A percentile compares a stretch with the other conserved stretches of the same genome.
Conservation (phyloP, 2,797 vertebrate genomes). For the Poecilia velifera region DNA sequence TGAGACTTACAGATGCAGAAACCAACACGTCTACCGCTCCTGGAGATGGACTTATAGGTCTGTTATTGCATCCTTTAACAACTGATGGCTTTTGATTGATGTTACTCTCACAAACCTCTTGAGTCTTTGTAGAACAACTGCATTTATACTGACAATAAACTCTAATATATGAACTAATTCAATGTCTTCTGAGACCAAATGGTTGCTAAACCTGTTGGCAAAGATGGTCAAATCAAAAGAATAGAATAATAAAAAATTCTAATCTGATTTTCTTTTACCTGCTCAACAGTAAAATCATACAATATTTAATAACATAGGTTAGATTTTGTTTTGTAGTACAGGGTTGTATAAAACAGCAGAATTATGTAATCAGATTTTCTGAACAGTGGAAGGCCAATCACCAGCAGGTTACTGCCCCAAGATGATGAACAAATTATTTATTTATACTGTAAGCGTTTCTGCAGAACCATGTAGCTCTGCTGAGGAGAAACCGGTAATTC, state of each 20-base stretch:
- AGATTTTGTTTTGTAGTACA: background rate
- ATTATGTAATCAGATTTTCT: background rate
- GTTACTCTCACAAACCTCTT: background rate
- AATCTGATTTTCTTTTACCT: too few species aligned
- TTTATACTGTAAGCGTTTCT: background rate
- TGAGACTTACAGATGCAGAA: background rate
- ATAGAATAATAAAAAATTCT: too few species aligned
- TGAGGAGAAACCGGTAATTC: background rate
- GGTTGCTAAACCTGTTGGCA: too few species aligned
- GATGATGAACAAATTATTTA: background rate
- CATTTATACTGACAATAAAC: background rate
- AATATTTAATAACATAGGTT: too few species aligned
- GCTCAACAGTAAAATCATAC: too few species aligned
- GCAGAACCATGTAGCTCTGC: background rate
- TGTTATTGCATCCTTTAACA: background rate
- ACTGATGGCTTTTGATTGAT: background rate
- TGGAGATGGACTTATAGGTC: background rate
- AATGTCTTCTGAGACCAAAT: too few species aligned
- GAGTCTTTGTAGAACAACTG: background rate
- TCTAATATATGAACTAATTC: too few species aligned
- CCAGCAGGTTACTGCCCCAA: background rate
- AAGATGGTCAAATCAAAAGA: too few species aligned
- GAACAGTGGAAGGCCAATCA: background rate
- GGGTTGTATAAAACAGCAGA: background rate
- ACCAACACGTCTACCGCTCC: background rate